phyloP scores from a whole-genome alignment of 2,113 vertebrate species.

The Agapornis roseicollis region DNA sequence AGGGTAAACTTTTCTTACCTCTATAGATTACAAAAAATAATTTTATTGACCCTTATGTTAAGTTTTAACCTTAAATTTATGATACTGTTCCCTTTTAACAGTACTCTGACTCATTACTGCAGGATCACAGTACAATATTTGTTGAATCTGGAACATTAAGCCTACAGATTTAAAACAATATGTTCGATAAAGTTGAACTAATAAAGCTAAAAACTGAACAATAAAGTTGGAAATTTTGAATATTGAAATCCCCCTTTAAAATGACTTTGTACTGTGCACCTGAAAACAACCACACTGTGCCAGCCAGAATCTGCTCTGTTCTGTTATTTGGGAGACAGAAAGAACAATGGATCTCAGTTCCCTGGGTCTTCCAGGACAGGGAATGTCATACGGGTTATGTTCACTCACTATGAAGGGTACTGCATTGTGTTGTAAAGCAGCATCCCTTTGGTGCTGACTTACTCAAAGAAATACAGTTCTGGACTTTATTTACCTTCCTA shows the following conservation, averaged over 20 bases:
- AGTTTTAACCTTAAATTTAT: background rate
- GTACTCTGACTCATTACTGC: background rate
- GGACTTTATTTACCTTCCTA: background rate
- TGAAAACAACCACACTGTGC: background rate
- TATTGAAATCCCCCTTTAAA: background rate
- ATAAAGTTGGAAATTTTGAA: background rate
- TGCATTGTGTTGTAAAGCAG: background rate
- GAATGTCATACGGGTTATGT: slow-evolving; percentile 15
- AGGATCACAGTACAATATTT: background rate
- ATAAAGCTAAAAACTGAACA: background rate
- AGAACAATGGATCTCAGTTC: slow-evolving; percentile 10
- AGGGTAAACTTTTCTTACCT: background rate
- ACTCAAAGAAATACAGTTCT: background rate
- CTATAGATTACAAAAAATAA: background rate
- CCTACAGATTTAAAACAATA: background rate
- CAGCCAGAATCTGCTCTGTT: background rate
- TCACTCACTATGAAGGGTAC: background rate
- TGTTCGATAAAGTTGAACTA: background rate
- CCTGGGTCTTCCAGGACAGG: background rate
- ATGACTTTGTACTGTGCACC: background rate
- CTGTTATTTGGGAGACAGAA: slow-evolving; percentile 14
- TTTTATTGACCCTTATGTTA: background rate
- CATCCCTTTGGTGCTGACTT: slow-evolving; percentile 28
- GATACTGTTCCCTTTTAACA: background rate
- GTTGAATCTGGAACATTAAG: background rate